These are phyloP conservation scores for Falco columbarius DNA, from an alignment of 2,797 vertebrate genomes.

Conservation along the genomic window DNA sequence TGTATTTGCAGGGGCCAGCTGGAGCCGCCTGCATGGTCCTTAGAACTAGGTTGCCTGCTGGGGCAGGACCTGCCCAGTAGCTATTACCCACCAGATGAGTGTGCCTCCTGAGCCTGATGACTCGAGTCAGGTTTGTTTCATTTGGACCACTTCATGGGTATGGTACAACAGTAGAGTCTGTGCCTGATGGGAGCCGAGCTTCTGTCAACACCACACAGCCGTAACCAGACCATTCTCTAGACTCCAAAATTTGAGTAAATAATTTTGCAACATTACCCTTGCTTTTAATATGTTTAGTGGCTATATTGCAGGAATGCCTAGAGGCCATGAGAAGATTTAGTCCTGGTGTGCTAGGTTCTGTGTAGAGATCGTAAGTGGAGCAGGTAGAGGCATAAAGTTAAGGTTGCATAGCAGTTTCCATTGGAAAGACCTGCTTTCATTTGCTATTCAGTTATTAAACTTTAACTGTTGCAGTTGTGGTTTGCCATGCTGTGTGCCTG, in stretches of 20 bases:
- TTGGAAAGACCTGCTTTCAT: slow-evolving; percentile 35
- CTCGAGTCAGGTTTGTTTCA: background rate
- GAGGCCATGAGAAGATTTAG: slow-evolving; percentile 23
- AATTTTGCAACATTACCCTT: background rate
- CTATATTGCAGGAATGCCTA: background rate
- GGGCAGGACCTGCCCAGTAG: background rate
- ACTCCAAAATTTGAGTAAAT: background rate
- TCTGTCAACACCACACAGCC: background rate
- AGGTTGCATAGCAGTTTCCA: slow-evolving; percentile 40
- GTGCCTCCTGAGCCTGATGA: background rate
- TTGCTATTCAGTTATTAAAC: slow-evolving; percentile 25
- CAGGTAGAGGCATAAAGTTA: slow-evolving; percentile 56
- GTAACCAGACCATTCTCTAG: background rate
- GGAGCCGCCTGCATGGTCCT: background rate
- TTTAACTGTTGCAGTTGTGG: slow-evolving; percentile 7
- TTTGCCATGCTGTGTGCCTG: background rate
- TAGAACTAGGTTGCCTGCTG: background rate
- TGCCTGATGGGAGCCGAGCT: background rate
- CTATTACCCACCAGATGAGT: fast-evolving
- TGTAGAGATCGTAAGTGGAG: slow-evolving; percentile 5
- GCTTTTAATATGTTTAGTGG: background rate
- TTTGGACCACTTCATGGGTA: fast-evolving
- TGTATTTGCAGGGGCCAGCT: background rate
- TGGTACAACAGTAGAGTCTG: fast-evolving
- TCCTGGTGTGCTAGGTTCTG: slow-evolving; percentile 25